phyloP scores from a whole-genome alignment of 92 coral and sea anemone species.

The Palythoa caribaeorum region DNA sequence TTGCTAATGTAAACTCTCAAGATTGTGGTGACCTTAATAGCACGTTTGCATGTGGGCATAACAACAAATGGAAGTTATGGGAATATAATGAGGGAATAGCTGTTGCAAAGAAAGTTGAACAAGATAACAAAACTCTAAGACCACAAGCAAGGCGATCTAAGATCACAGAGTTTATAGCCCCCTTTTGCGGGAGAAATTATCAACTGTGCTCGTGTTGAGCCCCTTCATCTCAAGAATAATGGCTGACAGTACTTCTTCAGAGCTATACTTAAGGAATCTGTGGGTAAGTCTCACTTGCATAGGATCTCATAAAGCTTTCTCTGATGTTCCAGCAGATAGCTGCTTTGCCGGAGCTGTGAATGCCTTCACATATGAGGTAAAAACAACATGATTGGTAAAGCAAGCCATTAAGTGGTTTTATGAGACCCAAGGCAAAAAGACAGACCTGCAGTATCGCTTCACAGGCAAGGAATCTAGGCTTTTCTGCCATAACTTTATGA shows the following conservation, averaged over 20 bases:
- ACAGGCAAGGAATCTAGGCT: neutral
- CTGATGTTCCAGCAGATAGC: neutral
- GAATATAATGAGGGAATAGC: conserved; percentile 46
- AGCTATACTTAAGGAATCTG: neutral
- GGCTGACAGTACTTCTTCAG: conserved; percentile 2
- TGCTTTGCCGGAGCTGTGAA: neutral
- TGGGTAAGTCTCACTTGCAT: neutral
- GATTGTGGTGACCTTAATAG: conserved; percentile 65
- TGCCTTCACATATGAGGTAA: neutral
- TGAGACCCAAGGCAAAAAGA: neutral
- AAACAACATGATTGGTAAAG: neutral
- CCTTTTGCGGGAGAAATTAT: too few relatives aligned
- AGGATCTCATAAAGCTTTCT: neutral
- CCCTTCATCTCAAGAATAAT: neutral
- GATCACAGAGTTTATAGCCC: conserved; percentile 1
- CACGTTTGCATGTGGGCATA: conserved; percentile 48
- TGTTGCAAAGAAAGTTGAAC: conserved; percentile 43
- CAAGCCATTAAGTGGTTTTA: neutral
- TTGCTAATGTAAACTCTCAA: conserved; percentile 65
- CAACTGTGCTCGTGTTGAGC: too few relatives aligned
- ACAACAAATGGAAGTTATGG: conserved; percentile 73
- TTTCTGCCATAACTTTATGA: neutral
- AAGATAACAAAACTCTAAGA: conserved; percentile 13
- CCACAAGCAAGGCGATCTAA: too few relatives aligned
- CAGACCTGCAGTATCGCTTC: neutral